Percentiles rank a stretch among this genome's conserved stretches.
These are phyloP conservation scores for Hippasteria phrygiana DNA, from an alignment of 53 echinoderm and acorn worm species.

Conservation along the genomic window DNA sequence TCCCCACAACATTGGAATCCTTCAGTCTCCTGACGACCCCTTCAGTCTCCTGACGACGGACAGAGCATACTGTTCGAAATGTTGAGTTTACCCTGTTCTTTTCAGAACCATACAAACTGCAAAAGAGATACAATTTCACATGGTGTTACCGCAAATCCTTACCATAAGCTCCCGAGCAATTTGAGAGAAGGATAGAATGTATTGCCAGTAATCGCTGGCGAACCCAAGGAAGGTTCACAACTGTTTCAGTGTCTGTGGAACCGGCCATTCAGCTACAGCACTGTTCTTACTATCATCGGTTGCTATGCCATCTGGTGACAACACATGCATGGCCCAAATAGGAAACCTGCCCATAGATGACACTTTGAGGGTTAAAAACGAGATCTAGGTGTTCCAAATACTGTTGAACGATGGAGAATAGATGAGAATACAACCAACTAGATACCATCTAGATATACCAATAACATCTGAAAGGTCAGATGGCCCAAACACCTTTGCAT, in stretches of 20 bases:
- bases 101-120: no score
- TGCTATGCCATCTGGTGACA: conserved; percentile 30
- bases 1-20: no score
- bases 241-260: conserved; percentile 36
- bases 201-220: conserved; percentile 65
- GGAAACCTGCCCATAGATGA: conserved; percentile 20
- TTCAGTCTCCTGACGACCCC: no score
- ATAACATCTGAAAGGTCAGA: neutral
- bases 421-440: conserved; percentile 4
- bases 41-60: no score
- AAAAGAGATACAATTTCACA: no score
- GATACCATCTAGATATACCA: conserved; percentile 32
- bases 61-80: no score
- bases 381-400: conserved; percentile 6
- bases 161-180: conserved; percentile 22
- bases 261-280: conserved; percentile 52
- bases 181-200: conserved; percentile 32
- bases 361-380: conserved; percentile 43
- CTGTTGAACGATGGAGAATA: no score
- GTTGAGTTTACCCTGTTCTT: no score
- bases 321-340: no score
- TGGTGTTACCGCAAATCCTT: no score
- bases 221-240: conserved; percentile 50
- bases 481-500: conserved; percentile 36
- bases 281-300: conserved; percentile 34